Conservation (phyloP, 2,113 vertebrate genomes). For the Crotalus viridis region DNA sequence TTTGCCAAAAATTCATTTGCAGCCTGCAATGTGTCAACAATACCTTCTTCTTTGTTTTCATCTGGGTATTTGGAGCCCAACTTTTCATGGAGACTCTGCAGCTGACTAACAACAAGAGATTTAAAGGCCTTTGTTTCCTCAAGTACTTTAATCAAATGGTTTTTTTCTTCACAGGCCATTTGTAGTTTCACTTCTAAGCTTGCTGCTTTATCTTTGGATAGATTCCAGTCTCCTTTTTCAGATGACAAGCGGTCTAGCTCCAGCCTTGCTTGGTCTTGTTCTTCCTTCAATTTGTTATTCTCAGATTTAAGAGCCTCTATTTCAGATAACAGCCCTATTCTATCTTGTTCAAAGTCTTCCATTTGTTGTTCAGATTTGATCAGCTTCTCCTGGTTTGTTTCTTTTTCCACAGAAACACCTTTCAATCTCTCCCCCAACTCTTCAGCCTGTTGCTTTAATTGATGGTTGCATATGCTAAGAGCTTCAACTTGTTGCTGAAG, state of each 20-base stretch:
- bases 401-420: slow-evolving; percentile 58
- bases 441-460: slow-evolving; percentile 72
- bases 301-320: slow-evolving; percentile 66
- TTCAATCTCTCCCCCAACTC: slow-evolving; percentile 69
- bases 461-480: slow-evolving; percentile 61
- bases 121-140: slow-evolving; percentile 62
- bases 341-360: slow-evolving; percentile 65
- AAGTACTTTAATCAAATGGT: slow-evolving; percentile 57
- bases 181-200: slow-evolving; percentile 67
- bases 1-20: slow-evolving; percentile 60
- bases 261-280: slow-evolving; percentile 58
- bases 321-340: slow-evolving; percentile 63
- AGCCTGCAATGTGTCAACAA: slow-evolving; percentile 62
- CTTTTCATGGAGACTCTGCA: slow-evolving; percentile 64
- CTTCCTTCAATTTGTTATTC: slow-evolving; percentile 62
- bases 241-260: slow-evolving; percentile 56
- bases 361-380: slow-evolving; percentile 68
- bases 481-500: slow-evolving; percentile 67
- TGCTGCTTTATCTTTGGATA: slow-evolving; percentile 57
- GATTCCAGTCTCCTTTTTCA: slow-evolving; percentile 56
- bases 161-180: slow-evolving; percentile 60
- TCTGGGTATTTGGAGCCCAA: slow-evolving; percentile 46
- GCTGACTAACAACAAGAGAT: slow-evolving; percentile 58
- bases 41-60: slow-evolving; percentile 58
- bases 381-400: slow-evolving; percentile 57